Conservation (phyloP, 2,888 invertebrate species). For the Melikaiella ostensackeni region DNA sequence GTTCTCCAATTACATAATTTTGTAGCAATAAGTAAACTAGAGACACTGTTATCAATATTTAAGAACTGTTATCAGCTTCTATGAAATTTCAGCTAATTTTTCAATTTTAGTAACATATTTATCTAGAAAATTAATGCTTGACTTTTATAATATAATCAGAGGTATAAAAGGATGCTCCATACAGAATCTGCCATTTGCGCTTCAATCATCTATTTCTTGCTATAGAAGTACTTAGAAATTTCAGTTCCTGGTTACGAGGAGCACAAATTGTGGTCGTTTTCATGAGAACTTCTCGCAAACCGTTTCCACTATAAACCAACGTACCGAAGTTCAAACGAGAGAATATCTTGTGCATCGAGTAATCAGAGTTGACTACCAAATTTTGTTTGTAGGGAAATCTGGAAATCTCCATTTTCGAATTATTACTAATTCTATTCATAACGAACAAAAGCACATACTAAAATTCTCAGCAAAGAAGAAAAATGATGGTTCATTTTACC, state of each 20-base stretch:
- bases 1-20: background rate
- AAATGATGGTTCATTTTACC: no score
- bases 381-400: background rate
- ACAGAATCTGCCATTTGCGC: background rate
- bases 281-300: background rate
- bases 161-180: background rate
- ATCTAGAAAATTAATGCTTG: no score
- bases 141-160: no score
- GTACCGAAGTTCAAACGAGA: background rate
- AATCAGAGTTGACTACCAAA: background rate
- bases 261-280: background rate
- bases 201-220: background rate
- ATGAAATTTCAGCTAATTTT: background rate
- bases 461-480: no score
- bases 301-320: background rate
- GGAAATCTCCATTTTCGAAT: background rate
- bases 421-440: background rate
- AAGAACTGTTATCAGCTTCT: background rate
- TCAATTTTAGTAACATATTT: no score
- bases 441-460: no score
- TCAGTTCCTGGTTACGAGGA: background rate
- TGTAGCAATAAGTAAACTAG: no score
- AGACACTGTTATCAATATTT: background rate
- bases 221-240: background rate
- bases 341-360: background rate